phyloP scores from a whole-genome alignment of 1,140 invertebrate genomes.

The Octopus bimaculoides region DNA sequence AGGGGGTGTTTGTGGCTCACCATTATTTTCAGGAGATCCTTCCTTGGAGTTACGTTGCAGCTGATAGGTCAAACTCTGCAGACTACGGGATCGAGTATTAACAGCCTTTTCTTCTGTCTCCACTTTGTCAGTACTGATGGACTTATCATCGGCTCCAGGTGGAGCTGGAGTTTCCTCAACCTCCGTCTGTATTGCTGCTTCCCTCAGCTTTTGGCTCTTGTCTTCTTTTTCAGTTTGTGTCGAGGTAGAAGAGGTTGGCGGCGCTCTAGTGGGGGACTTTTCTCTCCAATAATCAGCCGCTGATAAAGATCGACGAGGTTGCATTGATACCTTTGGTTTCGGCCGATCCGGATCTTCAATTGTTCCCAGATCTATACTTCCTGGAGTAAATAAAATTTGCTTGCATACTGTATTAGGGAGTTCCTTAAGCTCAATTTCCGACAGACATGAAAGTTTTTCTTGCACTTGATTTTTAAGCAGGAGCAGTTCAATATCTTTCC shows the following conservation, averaged over 20 bases:
- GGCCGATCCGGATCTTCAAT: constrained; percentile 48
- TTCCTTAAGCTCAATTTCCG: constrained; percentile 47
- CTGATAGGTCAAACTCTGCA: constrained; percentile 20
- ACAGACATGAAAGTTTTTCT: constrained; percentile 54
- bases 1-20: constrained; percentile 13
- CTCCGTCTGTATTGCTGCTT: constrained; percentile 23
- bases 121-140: constrained; percentile 43
- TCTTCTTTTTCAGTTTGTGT: constrained; percentile 1
- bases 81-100: constrained; percentile 47
- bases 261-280: background rate
- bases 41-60: background rate
- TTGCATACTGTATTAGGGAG: constrained; percentile 51
- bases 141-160: constrained; percentile 32
- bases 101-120: constrained; percentile 47
- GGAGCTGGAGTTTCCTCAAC: constrained; percentile 6
- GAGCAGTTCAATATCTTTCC: constrained; percentile 59
- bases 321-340: constrained; percentile 21
- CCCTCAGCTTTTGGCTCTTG: constrained; percentile 12
- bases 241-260: background rate
- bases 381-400: constrained; percentile 49
- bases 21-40: constrained; percentile 14
- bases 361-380: constrained; percentile 48
- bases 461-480: constrained; percentile 57
- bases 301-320: constrained; percentile 22
- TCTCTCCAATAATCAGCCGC: constrained; percentile 12